Conservation (phyloP, 2,113 vertebrate genomes). For the Herpetotheres cachinnans region DNA sequence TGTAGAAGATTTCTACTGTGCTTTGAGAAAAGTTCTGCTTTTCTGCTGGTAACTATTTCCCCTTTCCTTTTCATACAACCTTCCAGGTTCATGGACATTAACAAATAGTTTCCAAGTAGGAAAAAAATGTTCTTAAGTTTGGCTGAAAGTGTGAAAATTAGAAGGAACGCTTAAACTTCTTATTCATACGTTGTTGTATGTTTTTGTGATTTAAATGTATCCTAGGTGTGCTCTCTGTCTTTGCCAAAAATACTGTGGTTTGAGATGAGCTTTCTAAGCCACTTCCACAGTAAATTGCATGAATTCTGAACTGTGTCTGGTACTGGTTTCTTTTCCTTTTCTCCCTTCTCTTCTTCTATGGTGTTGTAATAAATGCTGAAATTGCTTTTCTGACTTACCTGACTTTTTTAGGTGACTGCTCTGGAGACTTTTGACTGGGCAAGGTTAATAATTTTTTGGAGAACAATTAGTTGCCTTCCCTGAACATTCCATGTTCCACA, state of each 20-base stretch:
- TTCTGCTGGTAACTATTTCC: neutral
- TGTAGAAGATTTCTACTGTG: neutral
- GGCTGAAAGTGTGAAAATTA: neutral
- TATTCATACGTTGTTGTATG: neutral
- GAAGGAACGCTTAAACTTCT: neutral
- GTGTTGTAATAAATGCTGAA: neutral
- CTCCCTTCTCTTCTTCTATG: neutral
- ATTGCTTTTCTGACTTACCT: neutral
- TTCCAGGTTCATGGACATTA: neutral
- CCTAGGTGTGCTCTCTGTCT: neutral
- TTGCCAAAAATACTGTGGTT: neutral
- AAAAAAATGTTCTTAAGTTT: neutral
- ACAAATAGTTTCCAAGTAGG: neutral
- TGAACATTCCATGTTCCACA: neutral
- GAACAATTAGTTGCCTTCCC: neutral
- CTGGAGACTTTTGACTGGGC: neutral
- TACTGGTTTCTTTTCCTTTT: neutral
- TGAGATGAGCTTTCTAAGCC: neutral
- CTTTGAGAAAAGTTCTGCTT: neutral
- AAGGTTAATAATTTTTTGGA: neutral
- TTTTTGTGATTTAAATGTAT: neutral
- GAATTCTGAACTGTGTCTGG: neutral
- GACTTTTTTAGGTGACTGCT: neutral
- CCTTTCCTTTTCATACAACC: neutral
- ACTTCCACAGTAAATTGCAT: neutral